Conservation (phyloP, 2,113 vertebrate genomes). For the Rynchops niger region DNA sequence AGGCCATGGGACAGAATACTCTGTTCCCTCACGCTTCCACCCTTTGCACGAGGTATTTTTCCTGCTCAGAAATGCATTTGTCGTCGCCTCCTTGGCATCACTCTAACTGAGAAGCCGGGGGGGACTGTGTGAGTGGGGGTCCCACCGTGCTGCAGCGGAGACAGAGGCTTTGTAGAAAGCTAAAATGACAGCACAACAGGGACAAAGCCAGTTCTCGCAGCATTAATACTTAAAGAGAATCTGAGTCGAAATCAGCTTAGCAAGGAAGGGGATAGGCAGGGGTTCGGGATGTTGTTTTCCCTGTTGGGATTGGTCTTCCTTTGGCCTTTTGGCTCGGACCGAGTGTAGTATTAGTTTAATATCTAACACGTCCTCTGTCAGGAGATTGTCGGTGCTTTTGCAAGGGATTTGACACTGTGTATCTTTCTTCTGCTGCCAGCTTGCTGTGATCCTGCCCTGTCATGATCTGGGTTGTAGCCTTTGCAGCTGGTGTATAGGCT, state of each 20-base stretch:
- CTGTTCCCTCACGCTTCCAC: not conserved
- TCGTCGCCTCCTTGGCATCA: not conserved
- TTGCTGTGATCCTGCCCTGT: not conserved
- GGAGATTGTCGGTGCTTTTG: not conserved
- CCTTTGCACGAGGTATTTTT: not conserved
- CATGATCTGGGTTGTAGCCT: not conserved
- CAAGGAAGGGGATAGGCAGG: accelerated
- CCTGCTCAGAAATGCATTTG: not conserved
- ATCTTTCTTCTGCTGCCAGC: not conserved
- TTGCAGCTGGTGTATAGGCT: not conserved
- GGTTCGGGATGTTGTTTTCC: not conserved
- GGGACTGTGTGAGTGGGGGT: not conserved
- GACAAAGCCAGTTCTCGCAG: not conserved
- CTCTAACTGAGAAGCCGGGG: not conserved
- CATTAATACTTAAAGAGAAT: not conserved
- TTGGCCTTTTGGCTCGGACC: not conserved
- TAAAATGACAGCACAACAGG: not conserved
- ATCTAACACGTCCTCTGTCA: not conserved
- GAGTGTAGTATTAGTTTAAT: not conserved
- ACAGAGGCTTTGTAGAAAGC: not conserved
- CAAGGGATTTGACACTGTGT: not conserved
- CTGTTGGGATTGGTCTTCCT: not conserved
- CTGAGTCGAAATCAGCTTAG: not conserved
- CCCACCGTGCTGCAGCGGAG: not conserved
- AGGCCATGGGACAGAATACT: not conserved